phyloP scores from a whole-genome alignment of 2,113 vertebrate species.

The Eonycteris spelaea region DNA sequence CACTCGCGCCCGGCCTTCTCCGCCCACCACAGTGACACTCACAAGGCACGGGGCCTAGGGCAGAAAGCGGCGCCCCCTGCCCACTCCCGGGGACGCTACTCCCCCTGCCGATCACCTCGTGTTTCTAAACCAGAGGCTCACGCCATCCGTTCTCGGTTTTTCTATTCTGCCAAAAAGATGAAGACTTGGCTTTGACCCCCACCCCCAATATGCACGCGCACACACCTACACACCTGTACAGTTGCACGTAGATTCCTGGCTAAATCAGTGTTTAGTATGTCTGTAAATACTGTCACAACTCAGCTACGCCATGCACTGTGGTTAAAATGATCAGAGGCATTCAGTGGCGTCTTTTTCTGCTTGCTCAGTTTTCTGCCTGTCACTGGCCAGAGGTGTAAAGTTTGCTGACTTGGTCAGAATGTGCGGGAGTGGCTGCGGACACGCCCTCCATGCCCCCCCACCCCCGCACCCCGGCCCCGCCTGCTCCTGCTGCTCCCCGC shows the following conservation, averaged over 20 bases:
- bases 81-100: fast-evolving
- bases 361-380: neutral
- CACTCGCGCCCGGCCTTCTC: too few species aligned
- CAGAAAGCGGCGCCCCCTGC: neutral
- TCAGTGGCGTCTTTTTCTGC: neutral
- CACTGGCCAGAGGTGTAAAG: neutral
- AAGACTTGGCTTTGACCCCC: neutral
- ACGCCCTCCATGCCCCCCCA: fast-evolving
- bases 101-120: too few species aligned
- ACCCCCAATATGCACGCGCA: neutral
- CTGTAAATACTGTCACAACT: neutral
- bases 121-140: neutral
- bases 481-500: fast-evolving
- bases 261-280: neutral
- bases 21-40: neutral
- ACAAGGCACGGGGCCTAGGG: neutral
- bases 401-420: fast-evolving
- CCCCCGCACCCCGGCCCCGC: neutral
- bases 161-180: fast-evolving
- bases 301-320: neutral
- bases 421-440: too few species aligned
- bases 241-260: too few species aligned
- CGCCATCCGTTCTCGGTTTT: fast-evolving
- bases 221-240: fast-evolving
- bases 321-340: neutral